These are phyloP conservation scores for Phataginus tricuspis DNA, from an alignment of 2,797 vertebrate genomes.

Conservation along the genomic window DNA sequence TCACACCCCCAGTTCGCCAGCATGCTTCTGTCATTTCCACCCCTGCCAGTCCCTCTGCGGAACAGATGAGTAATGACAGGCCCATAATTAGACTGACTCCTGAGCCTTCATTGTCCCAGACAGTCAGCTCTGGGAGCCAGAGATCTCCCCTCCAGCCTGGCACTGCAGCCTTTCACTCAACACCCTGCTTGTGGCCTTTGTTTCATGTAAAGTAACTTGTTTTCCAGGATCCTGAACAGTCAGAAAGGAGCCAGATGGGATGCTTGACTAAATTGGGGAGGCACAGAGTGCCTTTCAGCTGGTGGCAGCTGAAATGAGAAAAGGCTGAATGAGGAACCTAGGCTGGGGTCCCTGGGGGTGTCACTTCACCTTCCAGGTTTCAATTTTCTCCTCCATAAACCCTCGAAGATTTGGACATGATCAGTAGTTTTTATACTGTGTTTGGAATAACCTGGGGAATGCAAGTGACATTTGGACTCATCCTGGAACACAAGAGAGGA, in stretches of 20 bases:
- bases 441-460: not conserved
- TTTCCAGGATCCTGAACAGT: not conserved
- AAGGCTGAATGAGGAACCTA: not conserved
- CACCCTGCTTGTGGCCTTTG: not conserved
- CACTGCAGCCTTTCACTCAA: not conserved
- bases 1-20: too few relatives aligned
- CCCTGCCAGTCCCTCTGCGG: not conserved
- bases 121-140: not conserved
- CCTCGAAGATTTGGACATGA: not conserved
- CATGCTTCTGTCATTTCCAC: not conserved
- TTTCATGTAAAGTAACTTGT: not conserved
- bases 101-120: not conserved
- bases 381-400: not conserved
- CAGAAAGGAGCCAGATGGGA: not conserved
- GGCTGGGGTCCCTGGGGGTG: not conserved
- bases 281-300: fast-evolving
- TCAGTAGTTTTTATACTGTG: not conserved
- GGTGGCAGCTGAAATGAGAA: not conserved
- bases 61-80: not conserved
- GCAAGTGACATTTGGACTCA: not conserved
- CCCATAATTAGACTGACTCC: not conserved
- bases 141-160: not conserved
- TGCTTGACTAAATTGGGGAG: fast-evolving
- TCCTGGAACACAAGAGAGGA: not conserved
- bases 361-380: not conserved